Evolutionary conservation across 1,140 invertebrate genomes (phyloP).

Genomic region (Euschistus heros): DNA sequence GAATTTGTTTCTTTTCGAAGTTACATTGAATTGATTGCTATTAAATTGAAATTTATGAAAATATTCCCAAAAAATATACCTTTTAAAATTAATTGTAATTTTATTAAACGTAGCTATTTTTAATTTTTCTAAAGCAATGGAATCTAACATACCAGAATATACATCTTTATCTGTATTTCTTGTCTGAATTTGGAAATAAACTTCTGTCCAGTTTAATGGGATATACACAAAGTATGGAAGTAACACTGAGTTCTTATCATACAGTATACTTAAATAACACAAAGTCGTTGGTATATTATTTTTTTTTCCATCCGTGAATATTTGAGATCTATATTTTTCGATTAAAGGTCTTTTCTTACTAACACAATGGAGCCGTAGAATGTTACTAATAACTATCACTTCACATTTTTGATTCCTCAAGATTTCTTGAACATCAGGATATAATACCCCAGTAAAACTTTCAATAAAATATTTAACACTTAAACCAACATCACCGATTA

Average conservation of each 20-base stretch:
- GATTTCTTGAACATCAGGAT: slow-evolving; percentile 4
- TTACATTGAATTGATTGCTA: too few relatives aligned
- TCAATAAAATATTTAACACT: slow-evolving; percentile 22
- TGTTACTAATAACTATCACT: background rate
- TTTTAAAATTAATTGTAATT: too few relatives aligned
- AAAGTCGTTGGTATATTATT: background rate
- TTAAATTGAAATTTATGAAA: too few relatives aligned
- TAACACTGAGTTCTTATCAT: background rate
- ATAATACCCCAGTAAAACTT: slow-evolving; percentile 18
- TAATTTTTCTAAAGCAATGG: too few relatives aligned
- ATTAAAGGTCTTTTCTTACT: background rate
- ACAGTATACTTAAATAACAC: background rate
- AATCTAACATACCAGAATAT: too few relatives aligned
- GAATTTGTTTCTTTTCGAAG: background rate
- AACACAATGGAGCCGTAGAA: background rate
- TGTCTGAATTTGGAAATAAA: background rate
- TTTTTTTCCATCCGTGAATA: background rate
- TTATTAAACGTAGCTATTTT: too few relatives aligned
- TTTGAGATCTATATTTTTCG: background rate
- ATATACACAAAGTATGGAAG: background rate
- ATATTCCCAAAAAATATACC: too few relatives aligned
- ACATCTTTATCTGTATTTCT: background rate
- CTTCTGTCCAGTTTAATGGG: background rate
- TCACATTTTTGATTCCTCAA: background rate
- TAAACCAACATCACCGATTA: slow-evolving; percentile 21